Percentiles rank a stretch among this genome's conserved stretches.
Conservation (phyloP, 1,140 invertebrate species). For the Helicoverpa zea region DNA sequence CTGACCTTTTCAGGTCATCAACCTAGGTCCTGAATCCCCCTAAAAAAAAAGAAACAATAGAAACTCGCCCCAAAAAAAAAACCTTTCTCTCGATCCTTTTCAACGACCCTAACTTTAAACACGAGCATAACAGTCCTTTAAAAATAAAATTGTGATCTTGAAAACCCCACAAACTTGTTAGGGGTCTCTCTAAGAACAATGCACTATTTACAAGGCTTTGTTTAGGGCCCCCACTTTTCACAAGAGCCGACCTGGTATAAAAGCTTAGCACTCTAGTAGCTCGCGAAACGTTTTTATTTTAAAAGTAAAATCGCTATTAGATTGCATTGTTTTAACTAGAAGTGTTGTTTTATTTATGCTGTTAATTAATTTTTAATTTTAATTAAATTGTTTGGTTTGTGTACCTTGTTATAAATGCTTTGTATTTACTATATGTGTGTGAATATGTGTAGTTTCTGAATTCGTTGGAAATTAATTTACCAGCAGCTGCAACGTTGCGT, state of each 20-base stretch:
- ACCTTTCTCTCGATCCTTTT: neutral
- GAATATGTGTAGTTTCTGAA: too few relatives aligned
- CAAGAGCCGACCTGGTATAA: slow-evolving; percentile 56
- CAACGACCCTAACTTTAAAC: slow-evolving; percentile 4
- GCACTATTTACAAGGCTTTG: slow-evolving; percentile 76
- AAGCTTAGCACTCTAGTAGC: slow-evolving; percentile 32
- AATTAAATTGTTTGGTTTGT: neutral
- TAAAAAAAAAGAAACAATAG: slow-evolving; percentile 1
- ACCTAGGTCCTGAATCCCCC: neutral
- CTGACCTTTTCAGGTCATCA: neutral
- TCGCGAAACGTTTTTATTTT: slow-evolving; percentile 23
- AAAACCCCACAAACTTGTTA: slow-evolving; percentile 72
- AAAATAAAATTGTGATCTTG: slow-evolving; percentile 53
- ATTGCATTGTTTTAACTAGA: slow-evolving; percentile 11
- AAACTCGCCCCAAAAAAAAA: neutral
- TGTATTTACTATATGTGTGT: too few relatives aligned
- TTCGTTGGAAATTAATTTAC: too few relatives aligned
- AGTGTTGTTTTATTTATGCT: neutral
- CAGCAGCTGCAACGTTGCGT: too few relatives aligned
- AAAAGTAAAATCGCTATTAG: slow-evolving; percentile 1
- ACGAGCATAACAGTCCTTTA: slow-evolving; percentile 24
- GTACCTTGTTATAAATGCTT: too few relatives aligned
- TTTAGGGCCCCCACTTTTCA: slow-evolving; percentile 67
- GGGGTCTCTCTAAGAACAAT: slow-evolving; percentile 67
- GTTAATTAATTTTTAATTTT: slow-evolving; percentile 18